phyloP scores from a whole-genome alignment of 1,140 invertebrate genomes.

The Calliphora vicina region DNA sequence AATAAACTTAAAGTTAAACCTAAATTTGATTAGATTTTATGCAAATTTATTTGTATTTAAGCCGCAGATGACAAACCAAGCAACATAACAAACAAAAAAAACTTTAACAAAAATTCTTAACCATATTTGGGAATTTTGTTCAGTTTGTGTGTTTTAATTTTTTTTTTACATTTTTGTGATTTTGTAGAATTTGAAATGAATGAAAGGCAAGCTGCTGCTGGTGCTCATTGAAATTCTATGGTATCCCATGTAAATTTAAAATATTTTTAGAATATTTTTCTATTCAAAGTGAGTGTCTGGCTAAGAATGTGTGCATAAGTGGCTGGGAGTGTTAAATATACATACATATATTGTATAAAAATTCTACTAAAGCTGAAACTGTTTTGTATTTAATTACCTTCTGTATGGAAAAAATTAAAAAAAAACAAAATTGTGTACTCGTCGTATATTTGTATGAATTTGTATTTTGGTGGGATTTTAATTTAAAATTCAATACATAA shows the following conservation, averaged over 20 bases:
- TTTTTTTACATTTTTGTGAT: too few species aligned
- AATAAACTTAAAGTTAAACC: neutral
- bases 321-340: too few species aligned
- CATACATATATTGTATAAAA: too few species aligned
- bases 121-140: neutral
- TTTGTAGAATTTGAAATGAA: neutral
- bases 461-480: neutral
- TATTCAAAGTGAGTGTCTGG: neutral
- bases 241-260: neutral
- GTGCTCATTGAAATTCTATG: neutral
- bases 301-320: neutral
- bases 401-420: neutral
- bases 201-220: neutral
- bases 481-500: neutral
- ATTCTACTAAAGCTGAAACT: neutral
- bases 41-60: neutral
- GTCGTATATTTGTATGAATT: too few species aligned
- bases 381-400: conserved; percentile 7
- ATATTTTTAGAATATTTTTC: neutral
- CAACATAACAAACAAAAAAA: neutral
- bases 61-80: too few species aligned
- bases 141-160: too few species aligned
- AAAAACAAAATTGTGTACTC: too few species aligned
- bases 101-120: neutral
- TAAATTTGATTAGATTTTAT: neutral